These are phyloP conservation scores for Drosophila robusta DNA, from an alignment of 2,888 invertebrate species.

Conservation along the genomic window DNA sequence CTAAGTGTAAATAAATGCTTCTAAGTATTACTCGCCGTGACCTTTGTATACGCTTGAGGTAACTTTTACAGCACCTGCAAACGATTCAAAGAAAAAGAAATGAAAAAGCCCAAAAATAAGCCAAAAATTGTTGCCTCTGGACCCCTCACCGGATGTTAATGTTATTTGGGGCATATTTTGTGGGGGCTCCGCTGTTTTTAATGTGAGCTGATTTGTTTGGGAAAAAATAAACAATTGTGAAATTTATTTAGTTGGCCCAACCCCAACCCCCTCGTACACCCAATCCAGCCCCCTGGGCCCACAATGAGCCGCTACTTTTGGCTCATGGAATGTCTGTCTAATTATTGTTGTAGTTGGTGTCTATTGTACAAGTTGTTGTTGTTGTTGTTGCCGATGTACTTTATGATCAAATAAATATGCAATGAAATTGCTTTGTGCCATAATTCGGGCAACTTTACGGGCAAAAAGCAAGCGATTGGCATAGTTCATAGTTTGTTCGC, in stretches of 20 bases:
- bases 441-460: slow-evolving; percentile 62
- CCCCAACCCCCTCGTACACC: not conserved
- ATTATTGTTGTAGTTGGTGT: slow-evolving; percentile 24
- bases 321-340: slow-evolving; percentile 52
- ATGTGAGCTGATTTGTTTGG: slow-evolving; percentile 76
- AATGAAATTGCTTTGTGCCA: slow-evolving; percentile 63
- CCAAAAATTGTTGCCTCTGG: slow-evolving; percentile 8
- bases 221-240: slow-evolving; percentile 74
- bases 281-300: not conserved
- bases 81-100: slow-evolving; percentile 24
- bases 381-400: slow-evolving; percentile 36
- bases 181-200: slow-evolving; percentile 70
- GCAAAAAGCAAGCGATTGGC: slow-evolving; percentile 11
- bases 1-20: slow-evolving; percentile 1
- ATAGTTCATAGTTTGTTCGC: slow-evolving; percentile 28
- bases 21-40: not conserved
- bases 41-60: slow-evolving; percentile 15
- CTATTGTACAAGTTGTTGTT: slow-evolving; percentile 9
- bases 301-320: not conserved
- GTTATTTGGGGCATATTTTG: slow-evolving; percentile 55
- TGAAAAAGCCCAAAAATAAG: not conserved
- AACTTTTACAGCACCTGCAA: slow-evolving; percentile 32
- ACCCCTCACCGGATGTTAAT: slow-evolving; percentile 57
- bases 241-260: slow-evolving; percentile 72
- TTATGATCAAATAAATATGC: slow-evolving; percentile 73